phyloP scores from a whole-genome alignment of 2,113 vertebrate species.

The Aramus guarauna region DNA sequence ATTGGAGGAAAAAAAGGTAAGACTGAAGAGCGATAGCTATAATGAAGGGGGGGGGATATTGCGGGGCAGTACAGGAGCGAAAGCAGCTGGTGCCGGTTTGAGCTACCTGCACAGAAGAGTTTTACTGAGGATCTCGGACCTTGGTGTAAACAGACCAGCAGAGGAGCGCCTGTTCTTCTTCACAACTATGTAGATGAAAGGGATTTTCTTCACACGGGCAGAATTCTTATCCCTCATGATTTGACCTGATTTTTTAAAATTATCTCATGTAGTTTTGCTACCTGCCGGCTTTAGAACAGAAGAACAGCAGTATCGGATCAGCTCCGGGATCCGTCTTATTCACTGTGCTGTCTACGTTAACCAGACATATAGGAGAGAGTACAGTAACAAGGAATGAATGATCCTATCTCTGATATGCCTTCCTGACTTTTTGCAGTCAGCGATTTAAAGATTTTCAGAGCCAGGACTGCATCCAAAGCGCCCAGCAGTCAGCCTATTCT shows the following conservation, averaged over 20 bases:
- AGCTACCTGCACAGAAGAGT: background rate
- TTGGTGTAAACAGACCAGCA: background rate
- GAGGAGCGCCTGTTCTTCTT: background rate
- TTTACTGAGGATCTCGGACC: background rate
- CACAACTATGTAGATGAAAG: background rate
- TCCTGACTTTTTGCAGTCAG: background rate
- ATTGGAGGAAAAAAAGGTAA: background rate
- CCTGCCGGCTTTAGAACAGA: background rate
- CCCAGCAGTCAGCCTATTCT: background rate
- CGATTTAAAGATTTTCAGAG: background rate
- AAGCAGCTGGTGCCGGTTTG: background rate
- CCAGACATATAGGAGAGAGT: background rate
- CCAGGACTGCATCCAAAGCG: background rate
- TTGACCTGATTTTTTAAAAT: conserved; percentile 34
- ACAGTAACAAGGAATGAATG: background rate
- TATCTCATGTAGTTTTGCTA: background rate
- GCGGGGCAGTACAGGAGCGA: background rate
- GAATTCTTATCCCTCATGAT: background rate
- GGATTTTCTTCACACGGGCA: background rate
- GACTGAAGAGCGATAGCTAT: background rate
- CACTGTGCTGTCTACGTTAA: background rate
- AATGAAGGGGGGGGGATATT: background rate
- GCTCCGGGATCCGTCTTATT: background rate
- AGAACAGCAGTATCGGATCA: background rate
- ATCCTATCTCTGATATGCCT: background rate